Conservation (phyloP, 2,797 vertebrate species). For the Danio kyathit region DNA sequence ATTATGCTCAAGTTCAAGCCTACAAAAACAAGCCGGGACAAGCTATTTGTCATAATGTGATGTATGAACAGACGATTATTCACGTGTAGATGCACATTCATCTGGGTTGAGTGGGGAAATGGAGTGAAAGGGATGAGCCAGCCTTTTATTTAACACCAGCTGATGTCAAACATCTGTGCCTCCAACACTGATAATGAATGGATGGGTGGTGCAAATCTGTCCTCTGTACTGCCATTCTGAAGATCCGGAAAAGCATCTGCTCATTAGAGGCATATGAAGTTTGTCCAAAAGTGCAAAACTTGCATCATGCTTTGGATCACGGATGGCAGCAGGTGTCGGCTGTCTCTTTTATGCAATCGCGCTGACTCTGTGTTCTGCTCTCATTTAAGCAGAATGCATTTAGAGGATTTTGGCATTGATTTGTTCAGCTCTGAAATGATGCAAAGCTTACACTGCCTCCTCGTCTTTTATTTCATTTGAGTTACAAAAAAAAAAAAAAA, state of each 20-base stretch:
- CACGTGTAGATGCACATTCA: slow-evolving; percentile 24
- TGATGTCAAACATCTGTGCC: slow-evolving; percentile 57
- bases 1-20: slow-evolving; percentile 24
- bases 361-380: slow-evolving; percentile 24
- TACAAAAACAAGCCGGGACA: slow-evolving; percentile 30
- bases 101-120: slow-evolving; percentile 37
- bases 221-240: slow-evolving; percentile 41
- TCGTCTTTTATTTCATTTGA: slow-evolving; percentile 36
- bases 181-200: slow-evolving; percentile 39
- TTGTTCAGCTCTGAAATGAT: slow-evolving; percentile 39
- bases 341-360: slow-evolving; percentile 26
- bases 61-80: slow-evolving; percentile 37
- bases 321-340: slow-evolving; percentile 42
- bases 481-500: neutral
- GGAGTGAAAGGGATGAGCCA: slow-evolving; percentile 44
- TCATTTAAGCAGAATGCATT: slow-evolving; percentile 30
- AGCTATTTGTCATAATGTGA: slow-evolving; percentile 20
- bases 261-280: slow-evolving; percentile 50
- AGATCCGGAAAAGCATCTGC: slow-evolving; percentile 27
- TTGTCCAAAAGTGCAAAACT: slow-evolving; percentile 31
- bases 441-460: slow-evolving; percentile 28
- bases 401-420: slow-evolving; percentile 32
- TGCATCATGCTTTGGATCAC: slow-evolving; percentile 38
- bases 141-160: slow-evolving; percentile 49
- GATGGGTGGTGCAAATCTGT: slow-evolving; percentile 27